Evolutionary conservation across 2,797 vertebrate genomes (phyloP).

Genomic region (Hozukius guyotensis): DNA sequence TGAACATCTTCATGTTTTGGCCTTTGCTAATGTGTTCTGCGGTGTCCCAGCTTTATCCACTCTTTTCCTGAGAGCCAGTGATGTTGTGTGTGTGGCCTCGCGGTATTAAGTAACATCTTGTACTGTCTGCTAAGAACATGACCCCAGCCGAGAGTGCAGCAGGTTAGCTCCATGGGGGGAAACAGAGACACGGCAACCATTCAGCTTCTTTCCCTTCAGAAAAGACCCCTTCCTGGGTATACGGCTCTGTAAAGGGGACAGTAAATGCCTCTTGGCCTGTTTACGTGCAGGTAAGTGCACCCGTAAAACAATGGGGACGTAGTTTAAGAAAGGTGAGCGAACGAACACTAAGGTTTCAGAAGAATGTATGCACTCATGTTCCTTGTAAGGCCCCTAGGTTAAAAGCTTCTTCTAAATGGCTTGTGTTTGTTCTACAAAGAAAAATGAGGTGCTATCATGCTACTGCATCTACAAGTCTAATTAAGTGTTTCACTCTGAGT

Average conservation of each 20-base stretch:
- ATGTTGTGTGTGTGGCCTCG: conserved; percentile 50
- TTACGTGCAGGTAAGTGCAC: conserved; percentile 55
- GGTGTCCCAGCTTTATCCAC: conserved; percentile 6
- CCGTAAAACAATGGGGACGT: conserved; percentile 58
- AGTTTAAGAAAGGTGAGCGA: conserved; percentile 36
- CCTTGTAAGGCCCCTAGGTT: conserved; percentile 18
- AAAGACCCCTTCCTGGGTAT: conserved; percentile 25
- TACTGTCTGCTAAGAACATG: conserved; percentile 61
- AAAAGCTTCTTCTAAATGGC: conserved; percentile 43
- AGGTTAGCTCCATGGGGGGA: conserved; percentile 56
- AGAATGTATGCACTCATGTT: conserved; percentile 30
- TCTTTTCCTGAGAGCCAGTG: conserved; percentile 18
- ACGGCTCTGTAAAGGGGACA: conserved; percentile 38
- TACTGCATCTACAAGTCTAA: conserved; percentile 74
- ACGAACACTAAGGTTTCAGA: conserved; percentile 20
- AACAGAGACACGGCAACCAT: conserved; percentile 51
- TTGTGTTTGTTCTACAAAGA: conserved; percentile 46
- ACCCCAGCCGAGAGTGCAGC: conserved; percentile 50
- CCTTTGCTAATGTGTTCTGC: conserved; percentile 21
- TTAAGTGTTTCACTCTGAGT: conserved; percentile 55
- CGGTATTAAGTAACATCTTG: conserved; percentile 62
- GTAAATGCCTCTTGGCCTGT: conserved; percentile 55
- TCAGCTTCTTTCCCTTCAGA: conserved; percentile 41
- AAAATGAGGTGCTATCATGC: conserved; percentile 59
- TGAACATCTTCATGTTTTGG: conserved; percentile 17